phyloP scores from a whole-genome alignment of 2,888 invertebrate species.

The Drosophila paracracens region DNA sequence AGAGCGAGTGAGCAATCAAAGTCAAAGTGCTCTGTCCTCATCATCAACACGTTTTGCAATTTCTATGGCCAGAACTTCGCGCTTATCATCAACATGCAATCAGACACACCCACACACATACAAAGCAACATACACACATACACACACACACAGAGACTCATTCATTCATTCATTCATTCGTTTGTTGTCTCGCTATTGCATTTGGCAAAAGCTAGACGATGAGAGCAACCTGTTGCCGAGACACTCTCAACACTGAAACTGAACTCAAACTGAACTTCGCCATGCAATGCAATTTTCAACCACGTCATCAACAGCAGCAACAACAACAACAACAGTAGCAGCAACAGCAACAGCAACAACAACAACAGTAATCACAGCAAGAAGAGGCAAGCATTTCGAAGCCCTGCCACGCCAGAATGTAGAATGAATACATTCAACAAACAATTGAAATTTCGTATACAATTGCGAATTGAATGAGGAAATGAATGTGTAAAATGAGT shows the following conservation, averaged over 20 bases:
- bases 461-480: conserved; percentile 82
- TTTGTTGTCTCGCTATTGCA: conserved; percentile 71
- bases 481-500: conserved; percentile 81
- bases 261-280: conserved; percentile 73
- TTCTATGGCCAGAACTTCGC: conserved; percentile 80
- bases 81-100: conserved; percentile 78
- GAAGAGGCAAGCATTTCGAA: conserved; percentile 27
- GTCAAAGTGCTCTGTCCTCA: conserved; percentile 56
- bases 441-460: conserved; percentile 81
- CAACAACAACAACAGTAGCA: conserved; percentile 32
- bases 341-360: conserved; percentile 22
- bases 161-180: conserved; percentile 53
- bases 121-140: conserved; percentile 17
- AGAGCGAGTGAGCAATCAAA: conserved; percentile 52
- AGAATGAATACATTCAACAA: conserved; percentile 79
- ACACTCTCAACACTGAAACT: conserved; percentile 57
- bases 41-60: conserved; percentile 75
- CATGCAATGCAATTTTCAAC: conserved; percentile 79
- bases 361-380: conserved; percentile 15
- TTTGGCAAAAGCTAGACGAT: conserved; percentile 73
- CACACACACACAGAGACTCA: conserved; percentile 34
- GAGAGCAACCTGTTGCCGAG: conserved; percentile 64
- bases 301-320: conserved; percentile 71
- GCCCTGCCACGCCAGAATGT: conserved; percentile 41
- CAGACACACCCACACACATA: conserved; percentile 57